Base-by-base conservation (phyloP, 1,140 invertebrate species). In the Diorhabda elongata region DNA sequence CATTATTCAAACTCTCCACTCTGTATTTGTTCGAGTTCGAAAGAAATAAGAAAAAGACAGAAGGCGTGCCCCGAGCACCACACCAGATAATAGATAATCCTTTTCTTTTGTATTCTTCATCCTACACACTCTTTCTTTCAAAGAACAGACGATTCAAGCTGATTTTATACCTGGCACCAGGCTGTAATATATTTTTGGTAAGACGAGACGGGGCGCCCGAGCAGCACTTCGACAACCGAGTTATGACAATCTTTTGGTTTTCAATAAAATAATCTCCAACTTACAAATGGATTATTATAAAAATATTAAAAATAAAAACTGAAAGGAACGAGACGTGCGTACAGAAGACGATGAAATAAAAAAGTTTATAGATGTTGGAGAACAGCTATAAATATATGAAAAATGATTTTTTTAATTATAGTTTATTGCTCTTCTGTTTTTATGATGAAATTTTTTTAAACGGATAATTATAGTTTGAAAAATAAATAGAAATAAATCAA, bases 81-180 rank as follows among this genome's bases (percentile, higher is more conserved):
- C 59, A 62, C 61, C 60, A 68, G 69, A 70, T 70, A 70, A 70
- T 70, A 70, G 69, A 70, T 67, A 62, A 70, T 66, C 64, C 69
- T 62, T 62, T 66, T 66, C 44, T 8, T 26, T 26, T 26, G 6
- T 52, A 52, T 52, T 43, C 11, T 52, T 61, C 69, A 41, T 41
- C 64, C 69, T 63, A 70, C 69, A 59, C 57, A 26, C 45, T 9
- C 64, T 65, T 41, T 56, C 26, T 8, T 3, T 57, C 26, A 44
- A 52, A 6, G n/a, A n/a, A 6, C 42, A 7, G 26, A 43, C 61
- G 42, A 43, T 9, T 7, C 8, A 43, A 4, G 4, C 42, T 9
- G 43, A 42, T 42, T 41, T 56, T 57, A n/a, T 65, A 65, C 64
- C 64, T 65, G 64, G 41, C 42, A 57, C 43, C 11, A 42, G 57